phyloP scores from a whole-genome alignment of 1,140 invertebrate species.

The Lamellibrachia luymesi region DNA sequence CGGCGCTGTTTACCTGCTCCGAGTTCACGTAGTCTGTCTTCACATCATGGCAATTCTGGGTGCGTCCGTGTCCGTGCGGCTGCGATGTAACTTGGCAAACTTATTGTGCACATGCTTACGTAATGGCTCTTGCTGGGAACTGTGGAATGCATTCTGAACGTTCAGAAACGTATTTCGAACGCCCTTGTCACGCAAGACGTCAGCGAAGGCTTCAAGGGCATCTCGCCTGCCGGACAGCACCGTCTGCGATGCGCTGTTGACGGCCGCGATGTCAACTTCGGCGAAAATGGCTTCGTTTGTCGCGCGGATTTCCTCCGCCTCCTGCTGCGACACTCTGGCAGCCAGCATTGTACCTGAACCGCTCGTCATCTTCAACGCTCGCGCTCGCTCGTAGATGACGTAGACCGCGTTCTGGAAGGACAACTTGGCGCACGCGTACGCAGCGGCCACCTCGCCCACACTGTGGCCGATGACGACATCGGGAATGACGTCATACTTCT shows the following conservation, averaged over 20 bases:
- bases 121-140: not conserved
- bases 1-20: not conserved
- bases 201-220: not conserved
- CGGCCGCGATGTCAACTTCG: not conserved
- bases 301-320: not conserved
- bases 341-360: constrained; percentile 7
- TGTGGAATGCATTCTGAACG: not conserved
- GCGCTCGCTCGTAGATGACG: constrained; percentile 83
- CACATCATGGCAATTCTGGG: not conserved
- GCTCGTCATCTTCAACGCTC: not conserved
- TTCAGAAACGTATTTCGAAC: not conserved
- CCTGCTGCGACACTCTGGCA: not conserved
- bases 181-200: not conserved
- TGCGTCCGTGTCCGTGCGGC: not conserved
- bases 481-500: constrained; percentile 72
- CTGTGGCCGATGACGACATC: constrained; percentile 95
- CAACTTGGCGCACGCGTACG: constrained; percentile 92
- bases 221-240: not conserved
- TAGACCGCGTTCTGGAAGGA: constrained; percentile 88
- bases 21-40: not conserved
- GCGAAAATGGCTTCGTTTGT: not conserved
- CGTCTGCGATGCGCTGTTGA: not conserved
- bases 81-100: not conserved
- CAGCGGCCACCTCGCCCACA: constrained; percentile 74
- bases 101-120: not conserved